Evolutionary conservation across 2,113 vertebrate genomes (phyloP), one percentile per base, ranked within the genome.

Genomic region (Tiliqua scincoides): DNA sequence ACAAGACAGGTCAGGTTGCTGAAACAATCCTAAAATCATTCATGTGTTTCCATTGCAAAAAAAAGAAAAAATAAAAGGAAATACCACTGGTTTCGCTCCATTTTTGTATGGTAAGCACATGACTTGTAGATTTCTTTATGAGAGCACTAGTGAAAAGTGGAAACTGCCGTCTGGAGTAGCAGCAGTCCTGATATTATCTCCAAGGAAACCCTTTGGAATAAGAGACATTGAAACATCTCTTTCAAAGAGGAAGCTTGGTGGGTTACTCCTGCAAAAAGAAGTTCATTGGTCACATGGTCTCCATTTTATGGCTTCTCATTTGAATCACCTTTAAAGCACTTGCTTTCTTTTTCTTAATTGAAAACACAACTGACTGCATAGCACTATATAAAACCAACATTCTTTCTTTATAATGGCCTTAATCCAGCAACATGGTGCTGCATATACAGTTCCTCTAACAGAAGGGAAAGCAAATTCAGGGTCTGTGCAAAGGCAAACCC

Each of bases 11-110:
- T 67, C 68, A 93, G 80, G 83, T 83, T 89, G 90, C 78, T 1
- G 43, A 87, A 87, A 92, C 90, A 86, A 90, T 74, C 76, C 91
- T 93, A 94, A 93, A 95, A 93, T 93, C 87, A 88, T 83, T 89
- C 85, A 87, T 54, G 80, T 83, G 37, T 88, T 87, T 89, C 30
- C 65, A 86, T 88, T 92, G 75, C 72, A 86, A 87, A 82, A 90
- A 93, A 93, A 91, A n/a, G n/a, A 8, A 48, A 48, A 48, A 48
- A 48, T 48, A n/a, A n/a, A n/a, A n/a, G 88, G 90, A 92, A 93
- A 94, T 12, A 1, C 81, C 88, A 91, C 70, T 91, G 73, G 40
- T n/a, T 14, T 74, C 20, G 89, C 88, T 85, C 84, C 48, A n/a
- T 7, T 89, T 79, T 93, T 92, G 90, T 79, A 90, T 84, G 87